Conservation (phyloP, 2,888 invertebrate genomes). For the Crematogaster levior region DNA sequence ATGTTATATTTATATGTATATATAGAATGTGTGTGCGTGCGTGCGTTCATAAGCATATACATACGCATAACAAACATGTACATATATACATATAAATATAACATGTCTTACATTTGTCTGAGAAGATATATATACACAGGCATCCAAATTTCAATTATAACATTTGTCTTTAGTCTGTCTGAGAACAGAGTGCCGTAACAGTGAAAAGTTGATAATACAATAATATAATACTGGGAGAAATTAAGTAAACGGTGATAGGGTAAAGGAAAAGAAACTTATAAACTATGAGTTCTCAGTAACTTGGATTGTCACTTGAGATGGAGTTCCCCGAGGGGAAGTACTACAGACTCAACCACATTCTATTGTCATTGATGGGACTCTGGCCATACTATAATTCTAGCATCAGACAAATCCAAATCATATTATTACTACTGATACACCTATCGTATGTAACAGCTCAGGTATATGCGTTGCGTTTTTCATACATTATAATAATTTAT, state of each 20-base stretch:
- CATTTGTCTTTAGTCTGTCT: neutral
- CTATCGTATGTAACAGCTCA: neutral
- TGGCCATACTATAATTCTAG: conserved; percentile 38
- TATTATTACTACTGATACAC: neutral
- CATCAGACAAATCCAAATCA: neutral
- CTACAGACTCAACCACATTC: conserved; percentile 33
- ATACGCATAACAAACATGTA: too few relatives aligned
- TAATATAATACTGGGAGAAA: neutral
- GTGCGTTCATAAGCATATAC: too few relatives aligned
- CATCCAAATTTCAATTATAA: neutral
- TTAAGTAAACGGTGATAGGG: neutral
- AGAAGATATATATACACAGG: too few relatives aligned
- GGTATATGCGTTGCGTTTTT: too few relatives aligned
- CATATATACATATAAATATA: too few relatives aligned
- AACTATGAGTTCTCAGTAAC: neutral
- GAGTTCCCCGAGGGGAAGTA: neutral
- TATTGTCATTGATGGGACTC: conserved; percentile 40
- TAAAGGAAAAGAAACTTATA: neutral
- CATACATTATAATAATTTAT: too few relatives aligned
- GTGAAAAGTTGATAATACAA: neutral
- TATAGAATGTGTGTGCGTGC: too few relatives aligned
- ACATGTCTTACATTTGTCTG: too few relatives aligned
- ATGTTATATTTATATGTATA: too few relatives aligned
- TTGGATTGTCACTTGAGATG: conserved; percentile 18
- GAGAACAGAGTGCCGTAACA: neutral